Evolutionary conservation across 2,797 vertebrate species (phyloP), one percentile per base, ranked within the genome.

Genomic region (Leptodactylus fallax): DNA sequence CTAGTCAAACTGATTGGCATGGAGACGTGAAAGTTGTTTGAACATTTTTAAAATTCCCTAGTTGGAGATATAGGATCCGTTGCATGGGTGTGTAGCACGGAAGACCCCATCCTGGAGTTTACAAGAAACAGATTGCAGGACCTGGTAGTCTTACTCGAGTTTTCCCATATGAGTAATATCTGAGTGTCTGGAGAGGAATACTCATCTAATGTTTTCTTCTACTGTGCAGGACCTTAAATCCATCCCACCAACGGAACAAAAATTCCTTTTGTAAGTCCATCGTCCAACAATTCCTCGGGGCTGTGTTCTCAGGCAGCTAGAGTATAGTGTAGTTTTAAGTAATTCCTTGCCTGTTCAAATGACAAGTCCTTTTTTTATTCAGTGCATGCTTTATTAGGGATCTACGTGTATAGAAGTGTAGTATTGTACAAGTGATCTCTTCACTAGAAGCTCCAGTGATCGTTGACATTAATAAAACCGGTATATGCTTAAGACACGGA

Each of bases 51-150:
- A 21, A 63, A 85, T 85, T 85, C 56, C 83, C 83, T 65, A 77
- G 58, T 16, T 53, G 36, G 5, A 63, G 83, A 51, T 19, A 85
- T 63, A 25, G 8, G 58, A 78, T 85, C 60, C 60, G 58, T 49
- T n/a, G 16, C 4, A 84, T 17, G 80, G 60, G 60, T 56, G 78
- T 45, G 36, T 45, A 84, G 72, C n/a, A 71, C 25, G 51, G 81
- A 87, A 87, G 60, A 77, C 27, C 81, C 51, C 72, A 56, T 67
- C 51, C 60, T 87, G 25, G 72, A 55, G 21, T 58, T 83, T 83
- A 87, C 56, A 84, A 84, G 81, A 87, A 87, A 69, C 87, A 87
- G 61, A 87, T 87, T 83, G 45, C 72, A 79, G 0, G 13, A 21
- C n/a, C 58, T 61, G 63, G 76, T 87, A 69, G 23, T 87, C 6